Conservation (phyloP, 1,140 invertebrate species). For the Nixonia krombeini region DNA sequence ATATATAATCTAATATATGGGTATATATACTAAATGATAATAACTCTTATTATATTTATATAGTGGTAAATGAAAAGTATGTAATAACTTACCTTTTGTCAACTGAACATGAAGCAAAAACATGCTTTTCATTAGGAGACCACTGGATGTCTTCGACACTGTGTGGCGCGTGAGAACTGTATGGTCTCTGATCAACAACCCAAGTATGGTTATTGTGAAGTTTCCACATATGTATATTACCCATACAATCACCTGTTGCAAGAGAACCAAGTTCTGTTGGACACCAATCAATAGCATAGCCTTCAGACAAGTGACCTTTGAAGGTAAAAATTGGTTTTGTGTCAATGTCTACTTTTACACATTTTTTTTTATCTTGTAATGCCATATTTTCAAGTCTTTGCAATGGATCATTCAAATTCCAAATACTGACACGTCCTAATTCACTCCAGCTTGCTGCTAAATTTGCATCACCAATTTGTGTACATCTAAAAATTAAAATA, state of each 20-base stretch:
- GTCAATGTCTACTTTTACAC: conserved; percentile 68
- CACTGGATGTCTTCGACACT: conserved; percentile 99
- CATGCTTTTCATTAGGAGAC: conserved; percentile 96
- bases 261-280: conserved; percentile 82
- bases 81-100: conserved; percentile 79
- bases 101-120: conserved; percentile 95
- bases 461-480: conserved; percentile 66
- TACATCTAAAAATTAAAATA: no score
- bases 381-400: conserved; percentile 82
- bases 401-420: conserved; percentile 88
- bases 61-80: no score
- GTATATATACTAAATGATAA: no score
- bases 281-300: conserved; percentile 96
- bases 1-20: no score
- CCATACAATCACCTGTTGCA: conserved; percentile 91
- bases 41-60: no score
- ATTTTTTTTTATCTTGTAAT: conserved; percentile 73
- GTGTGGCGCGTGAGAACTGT: conserved; percentile 84
- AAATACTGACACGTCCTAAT: conserved; percentile 89
- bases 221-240: conserved; percentile 95
- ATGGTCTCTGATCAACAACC: conserved; percentile 90
- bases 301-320: conserved; percentile 91
- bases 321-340: conserved; percentile 88
- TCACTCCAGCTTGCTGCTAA: conserved; percentile 95
- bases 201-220: conserved; percentile 81